Evolutionary conservation across 2,797 vertebrate species (phyloP).

Genomic region (Furcifer pardalis): DNA sequence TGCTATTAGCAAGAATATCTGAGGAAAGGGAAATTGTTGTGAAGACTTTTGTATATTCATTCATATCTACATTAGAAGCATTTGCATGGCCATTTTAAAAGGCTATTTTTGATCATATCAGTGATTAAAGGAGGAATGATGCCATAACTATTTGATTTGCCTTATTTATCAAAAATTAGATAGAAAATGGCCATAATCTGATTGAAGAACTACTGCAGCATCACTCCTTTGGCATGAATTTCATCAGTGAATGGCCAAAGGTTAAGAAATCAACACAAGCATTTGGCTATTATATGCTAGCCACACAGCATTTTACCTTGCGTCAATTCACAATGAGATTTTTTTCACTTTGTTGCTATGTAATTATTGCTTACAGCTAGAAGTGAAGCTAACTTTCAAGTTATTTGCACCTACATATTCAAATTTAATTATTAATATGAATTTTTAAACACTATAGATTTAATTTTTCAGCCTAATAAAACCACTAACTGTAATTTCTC

Average conservation of each 20-base stretch:
- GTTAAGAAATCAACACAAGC: too few relatives aligned
- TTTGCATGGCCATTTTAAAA: constrained; percentile 6
- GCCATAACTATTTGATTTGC: background rate
- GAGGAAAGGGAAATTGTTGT: constrained; percentile 21
- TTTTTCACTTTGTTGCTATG: constrained; percentile 43
- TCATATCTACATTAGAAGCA: background rate
- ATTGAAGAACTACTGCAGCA: too few relatives aligned
- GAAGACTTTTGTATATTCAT: background rate
- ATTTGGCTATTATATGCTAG: too few relatives aligned
- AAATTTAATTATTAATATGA: constrained; percentile 75
- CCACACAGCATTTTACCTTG: too few relatives aligned
- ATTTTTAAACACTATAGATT: constrained; percentile 75
- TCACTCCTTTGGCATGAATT: too few relatives aligned
- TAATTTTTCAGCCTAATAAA: constrained; percentile 77
- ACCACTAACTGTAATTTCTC: constrained; percentile 72
- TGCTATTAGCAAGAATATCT: background rate
- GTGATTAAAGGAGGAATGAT: background rate
- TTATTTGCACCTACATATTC: constrained; percentile 72
- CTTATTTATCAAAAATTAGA: background rate
- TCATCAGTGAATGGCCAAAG: too few relatives aligned
- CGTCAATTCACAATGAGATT: too few relatives aligned
- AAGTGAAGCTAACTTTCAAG: constrained; percentile 72
- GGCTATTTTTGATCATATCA: background rate
- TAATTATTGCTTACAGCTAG: constrained; percentile 69
- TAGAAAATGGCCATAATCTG: background rate